A percentile compares a stretch with the other conserved stretches of the same genome.
Conservation (phyloP, 1,140 invertebrate genomes). For the Augochlora pura region DNA sequence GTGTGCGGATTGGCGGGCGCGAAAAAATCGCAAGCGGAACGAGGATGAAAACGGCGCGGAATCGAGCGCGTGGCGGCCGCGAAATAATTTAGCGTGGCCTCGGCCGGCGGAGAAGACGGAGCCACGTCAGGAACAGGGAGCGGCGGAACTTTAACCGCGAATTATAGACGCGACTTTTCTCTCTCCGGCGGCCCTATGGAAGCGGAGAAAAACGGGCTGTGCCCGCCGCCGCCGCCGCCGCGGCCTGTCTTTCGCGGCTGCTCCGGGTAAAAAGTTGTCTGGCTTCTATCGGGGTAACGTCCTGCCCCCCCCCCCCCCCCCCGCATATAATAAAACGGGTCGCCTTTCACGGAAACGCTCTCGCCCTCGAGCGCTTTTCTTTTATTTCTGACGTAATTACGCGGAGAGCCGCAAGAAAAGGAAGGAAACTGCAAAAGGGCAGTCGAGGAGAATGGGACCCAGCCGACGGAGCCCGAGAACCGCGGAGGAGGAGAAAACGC, state of each 20-base stretch:
- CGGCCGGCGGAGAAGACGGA: slow-evolving; percentile 7
- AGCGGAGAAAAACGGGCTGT: slow-evolving; percentile 27
- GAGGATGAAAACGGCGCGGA: not conserved
- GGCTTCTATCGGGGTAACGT: slow-evolving; percentile 55
- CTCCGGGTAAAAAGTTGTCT: slow-evolving; percentile 49
- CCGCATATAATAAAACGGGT: slow-evolving; percentile 64
- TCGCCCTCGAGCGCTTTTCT: slow-evolving; percentile 65
- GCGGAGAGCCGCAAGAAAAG: slow-evolving; percentile 58
- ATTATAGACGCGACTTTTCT: slow-evolving; percentile 44
- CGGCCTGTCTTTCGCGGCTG: slow-evolving; percentile 50
- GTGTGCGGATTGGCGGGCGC: not conserved
- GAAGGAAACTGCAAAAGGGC: slow-evolving; percentile 44
- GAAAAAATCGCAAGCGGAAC: too few relatives aligned
- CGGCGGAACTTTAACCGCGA: slow-evolving; percentile 38
- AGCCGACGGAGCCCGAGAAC: not conserved
- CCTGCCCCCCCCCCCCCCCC: too few relatives aligned
- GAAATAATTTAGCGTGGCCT: slow-evolving; percentile 24
- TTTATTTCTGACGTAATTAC: slow-evolving; percentile 70
- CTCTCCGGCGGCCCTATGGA: slow-evolving; percentile 2
- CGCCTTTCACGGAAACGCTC: slow-evolving; percentile 59
- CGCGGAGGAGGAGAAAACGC: slow-evolving; percentile 5
- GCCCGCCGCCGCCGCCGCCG: too few relatives aligned
- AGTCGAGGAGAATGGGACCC: slow-evolving; percentile 27
- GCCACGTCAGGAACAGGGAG: slow-evolving; percentile 34
- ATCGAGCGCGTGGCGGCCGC: not conserved